phyloP scores from a whole-genome alignment of 2,888 invertebrate species.

The Philonicus albiceps region DNA sequence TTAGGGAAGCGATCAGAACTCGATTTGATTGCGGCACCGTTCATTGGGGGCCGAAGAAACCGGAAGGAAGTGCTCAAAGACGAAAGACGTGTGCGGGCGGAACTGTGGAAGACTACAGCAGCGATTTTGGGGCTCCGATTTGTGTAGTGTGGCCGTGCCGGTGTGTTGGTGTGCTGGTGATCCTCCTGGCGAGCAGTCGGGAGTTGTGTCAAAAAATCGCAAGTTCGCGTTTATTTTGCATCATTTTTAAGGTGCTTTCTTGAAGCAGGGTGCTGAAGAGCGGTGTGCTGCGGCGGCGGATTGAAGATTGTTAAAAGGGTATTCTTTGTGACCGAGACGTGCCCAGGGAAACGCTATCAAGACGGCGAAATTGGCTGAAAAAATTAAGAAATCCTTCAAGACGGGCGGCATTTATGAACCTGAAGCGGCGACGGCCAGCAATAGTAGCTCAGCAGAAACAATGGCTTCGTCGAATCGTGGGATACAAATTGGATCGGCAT shows the following conservation, averaged over 20 bases:
- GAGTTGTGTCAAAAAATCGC: conserved; percentile 19
- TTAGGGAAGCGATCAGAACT: not conserved
- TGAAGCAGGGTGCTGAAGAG: not conserved
- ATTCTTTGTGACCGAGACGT: not conserved
- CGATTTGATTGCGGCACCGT: not conserved
- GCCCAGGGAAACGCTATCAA: not conserved
- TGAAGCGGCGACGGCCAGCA: conserved; percentile 52
- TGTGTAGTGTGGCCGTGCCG: conserved; percentile 5
- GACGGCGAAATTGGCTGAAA: conserved; percentile 44
- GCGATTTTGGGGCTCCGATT: not conserved
- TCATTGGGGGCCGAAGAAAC: not conserved
- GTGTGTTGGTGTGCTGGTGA: conserved; percentile 28
- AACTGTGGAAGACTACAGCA: conserved; percentile 25
- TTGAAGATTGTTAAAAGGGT: not conserved
- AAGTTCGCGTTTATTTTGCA: not conserved
- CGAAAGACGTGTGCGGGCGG: not conserved
- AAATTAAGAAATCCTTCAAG: conserved; percentile 50
- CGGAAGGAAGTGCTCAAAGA: not conserved
- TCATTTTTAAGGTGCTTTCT: not conserved
- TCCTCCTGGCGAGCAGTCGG: conserved; percentile 10
- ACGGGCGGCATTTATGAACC: conserved; percentile 54
- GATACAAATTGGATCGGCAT: conserved; percentile 95
- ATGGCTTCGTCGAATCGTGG: conserved; percentile 68
- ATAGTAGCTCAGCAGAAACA: conserved; percentile 64
- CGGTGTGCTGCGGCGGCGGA: not conserved